Percentiles rank a stretch among this genome's conserved stretches.
phyloP scores from a whole-genome alignment of 2,797 vertebrate species.

The Ceyx erithaca region DNA sequence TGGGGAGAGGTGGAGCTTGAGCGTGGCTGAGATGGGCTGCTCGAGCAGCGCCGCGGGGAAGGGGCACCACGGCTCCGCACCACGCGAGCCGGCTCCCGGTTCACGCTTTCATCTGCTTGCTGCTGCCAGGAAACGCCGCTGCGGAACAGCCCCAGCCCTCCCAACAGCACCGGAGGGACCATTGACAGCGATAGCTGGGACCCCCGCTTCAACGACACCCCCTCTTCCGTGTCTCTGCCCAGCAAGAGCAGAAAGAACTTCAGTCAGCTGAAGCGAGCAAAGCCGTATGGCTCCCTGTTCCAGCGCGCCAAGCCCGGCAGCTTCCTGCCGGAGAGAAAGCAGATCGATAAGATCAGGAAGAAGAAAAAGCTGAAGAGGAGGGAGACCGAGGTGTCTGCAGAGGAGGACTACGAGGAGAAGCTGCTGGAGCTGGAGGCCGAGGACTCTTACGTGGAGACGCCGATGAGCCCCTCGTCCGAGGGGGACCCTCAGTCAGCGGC shows the following conservation, averaged over 20 bases:
- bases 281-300: constrained; percentile 65
- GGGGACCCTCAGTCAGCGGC: constrained; percentile 68
- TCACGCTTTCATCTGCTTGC: not conserved
- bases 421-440: constrained; percentile 88
- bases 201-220: constrained; percentile 77
- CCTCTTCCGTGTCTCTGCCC: constrained; percentile 70
- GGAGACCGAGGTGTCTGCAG: constrained; percentile 70
- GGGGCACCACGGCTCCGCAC: accelerated
- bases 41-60: not conserved
- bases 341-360: constrained; percentile 90
- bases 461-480: constrained; percentile 64
- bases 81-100: accelerated
- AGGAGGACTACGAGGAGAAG: constrained; percentile 73
- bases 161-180: constrained; percentile 95
- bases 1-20: not conserved
- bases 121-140: constrained; percentile 84
- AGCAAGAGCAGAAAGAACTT: constrained; percentile 80
- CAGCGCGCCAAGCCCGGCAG: constrained; percentile 80
- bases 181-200: constrained; percentile 95
- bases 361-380: constrained; percentile 90
- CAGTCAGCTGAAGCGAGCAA: constrained; percentile 76
- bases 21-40: accelerated
- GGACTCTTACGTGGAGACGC: constrained; percentile 74
- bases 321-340: constrained; percentile 87
- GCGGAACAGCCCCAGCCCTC: constrained; percentile 93